Evolutionary conservation across 2,113 vertebrate genomes (phyloP).

Genomic region (Amblyopsis rosae): DNA sequence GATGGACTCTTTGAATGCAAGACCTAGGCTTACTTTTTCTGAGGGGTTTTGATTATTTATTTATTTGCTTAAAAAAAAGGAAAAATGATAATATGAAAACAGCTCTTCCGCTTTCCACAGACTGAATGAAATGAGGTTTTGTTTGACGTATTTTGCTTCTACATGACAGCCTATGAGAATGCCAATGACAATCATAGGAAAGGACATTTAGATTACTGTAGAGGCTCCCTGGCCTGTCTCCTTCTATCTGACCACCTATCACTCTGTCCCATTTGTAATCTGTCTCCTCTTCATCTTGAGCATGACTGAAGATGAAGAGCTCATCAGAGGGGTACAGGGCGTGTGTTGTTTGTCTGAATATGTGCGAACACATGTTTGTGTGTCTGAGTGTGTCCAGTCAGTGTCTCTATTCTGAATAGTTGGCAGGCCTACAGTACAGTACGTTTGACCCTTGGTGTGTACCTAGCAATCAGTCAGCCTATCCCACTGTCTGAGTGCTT

Average conservation of each 20-base stretch:
- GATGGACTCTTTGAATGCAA: slow-evolving; percentile 67
- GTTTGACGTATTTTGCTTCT: slow-evolving; percentile 61
- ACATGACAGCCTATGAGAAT: slow-evolving; percentile 70
- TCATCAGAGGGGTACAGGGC: slow-evolving; percentile 49
- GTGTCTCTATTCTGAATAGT: slow-evolving; percentile 35
- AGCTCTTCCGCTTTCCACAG: slow-evolving; percentile 63
- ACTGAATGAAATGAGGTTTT: slow-evolving; percentile 55
- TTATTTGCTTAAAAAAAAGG: not conserved
- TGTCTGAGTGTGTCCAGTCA: slow-evolving; percentile 16
- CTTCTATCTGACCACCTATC: slow-evolving; percentile 61
- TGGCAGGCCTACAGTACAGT: slow-evolving; percentile 30
- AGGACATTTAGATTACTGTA: slow-evolving; percentile 72
- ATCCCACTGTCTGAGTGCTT: slow-evolving; percentile 50
- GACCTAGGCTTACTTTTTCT: slow-evolving; percentile 41
- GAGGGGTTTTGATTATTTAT: slow-evolving; percentile 18
- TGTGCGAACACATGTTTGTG: not conserved
- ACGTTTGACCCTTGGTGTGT: slow-evolving; percentile 59
- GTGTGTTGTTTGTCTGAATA: not conserved
- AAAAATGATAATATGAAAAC: slow-evolving; percentile 65
- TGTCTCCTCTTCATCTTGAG: slow-evolving; percentile 69
- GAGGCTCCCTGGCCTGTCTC: slow-evolving; percentile 65
- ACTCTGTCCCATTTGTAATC: slow-evolving; percentile 67
- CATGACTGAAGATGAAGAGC: slow-evolving; percentile 64
- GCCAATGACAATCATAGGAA: slow-evolving; percentile 73
- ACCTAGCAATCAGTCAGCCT: slow-evolving; percentile 70